These are phyloP conservation scores for Opisthograptis luteolata DNA, from an alignment of 2,888 invertebrate species.

Conservation along the genomic window DNA sequence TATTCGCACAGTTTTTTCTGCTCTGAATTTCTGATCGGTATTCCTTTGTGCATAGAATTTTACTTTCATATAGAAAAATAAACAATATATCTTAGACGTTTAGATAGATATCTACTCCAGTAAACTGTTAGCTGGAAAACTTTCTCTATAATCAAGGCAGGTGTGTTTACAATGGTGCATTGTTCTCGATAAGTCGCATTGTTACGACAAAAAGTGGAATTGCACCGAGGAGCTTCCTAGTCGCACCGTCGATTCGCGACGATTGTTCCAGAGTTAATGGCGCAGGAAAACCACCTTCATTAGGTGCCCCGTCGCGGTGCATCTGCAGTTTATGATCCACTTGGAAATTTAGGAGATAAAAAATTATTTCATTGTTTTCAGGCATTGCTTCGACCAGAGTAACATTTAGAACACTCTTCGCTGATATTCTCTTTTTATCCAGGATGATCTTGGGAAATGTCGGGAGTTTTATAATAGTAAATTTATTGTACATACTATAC, in stretches of 20 bases:
- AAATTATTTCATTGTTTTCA: too few relatives aligned
- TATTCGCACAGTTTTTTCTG: too few relatives aligned
- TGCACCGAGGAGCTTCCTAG: conserved; percentile 51
- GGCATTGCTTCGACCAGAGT: too few relatives aligned
- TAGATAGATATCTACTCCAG: conserved; percentile 18
- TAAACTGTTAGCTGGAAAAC: conserved; percentile 43
- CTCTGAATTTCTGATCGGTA: too few relatives aligned
- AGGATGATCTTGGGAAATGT: too few relatives aligned
- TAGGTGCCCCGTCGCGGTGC: conserved; percentile 26
- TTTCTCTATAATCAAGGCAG: conserved; percentile 58
- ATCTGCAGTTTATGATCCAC: conserved; percentile 6
- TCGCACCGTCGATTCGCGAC: conserved; percentile 42
- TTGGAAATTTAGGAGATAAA: background rate
- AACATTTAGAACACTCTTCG: too few relatives aligned
- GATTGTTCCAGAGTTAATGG: conserved; percentile 44
- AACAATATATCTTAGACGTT: conserved; percentile 12
- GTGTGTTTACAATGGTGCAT: conserved; percentile 56
- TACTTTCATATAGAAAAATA: background rate
- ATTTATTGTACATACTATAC: too few relatives aligned
- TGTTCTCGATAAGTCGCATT: conserved; percentile 64
- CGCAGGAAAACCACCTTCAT: conserved; percentile 39
- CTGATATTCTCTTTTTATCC: too few relatives aligned
- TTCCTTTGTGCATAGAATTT: too few relatives aligned
- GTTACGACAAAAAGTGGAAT: conserved; percentile 60
- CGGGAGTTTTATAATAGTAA: too few relatives aligned